Percentiles rank a stretch among this genome's conserved stretches.
phyloP scores from a whole-genome alignment of 2,888 invertebrate species.

The Lycia hirtaria region DNA sequence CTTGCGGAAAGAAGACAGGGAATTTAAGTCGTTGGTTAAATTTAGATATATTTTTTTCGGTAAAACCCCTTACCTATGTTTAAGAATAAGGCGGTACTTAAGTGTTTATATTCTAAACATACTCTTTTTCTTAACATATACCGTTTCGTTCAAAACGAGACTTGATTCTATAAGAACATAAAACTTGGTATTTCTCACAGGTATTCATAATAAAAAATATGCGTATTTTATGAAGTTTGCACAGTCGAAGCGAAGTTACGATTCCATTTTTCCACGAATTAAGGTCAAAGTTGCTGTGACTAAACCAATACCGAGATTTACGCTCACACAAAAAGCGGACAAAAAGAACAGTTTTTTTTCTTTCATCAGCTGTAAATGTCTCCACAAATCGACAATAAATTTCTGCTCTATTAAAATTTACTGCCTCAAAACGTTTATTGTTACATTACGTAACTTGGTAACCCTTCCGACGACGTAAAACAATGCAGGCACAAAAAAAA shows the following conservation, averaged over 20 bases:
- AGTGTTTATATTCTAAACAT: no score
- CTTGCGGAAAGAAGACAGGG: no score
- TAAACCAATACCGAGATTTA: conserved; percentile 51
- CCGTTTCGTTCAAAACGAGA: no score
- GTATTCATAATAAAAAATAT: conserved; percentile 9
- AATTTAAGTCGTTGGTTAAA: no score
- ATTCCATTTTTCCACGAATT: conserved; percentile 24
- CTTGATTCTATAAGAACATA: background rate
- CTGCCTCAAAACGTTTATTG: conserved; percentile 76
- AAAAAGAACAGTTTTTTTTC: conserved; percentile 67
- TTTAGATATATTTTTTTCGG: no score
- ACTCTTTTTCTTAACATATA: background rate
- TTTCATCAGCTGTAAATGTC: conserved; percentile 80
- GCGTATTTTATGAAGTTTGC: conserved; percentile 16
- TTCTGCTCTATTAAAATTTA: conserved; percentile 81
- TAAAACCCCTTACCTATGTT: no score
- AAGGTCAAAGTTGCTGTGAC: conserved; percentile 31
- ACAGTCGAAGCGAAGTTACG: conserved; percentile 10
- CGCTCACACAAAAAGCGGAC: conserved; percentile 60
- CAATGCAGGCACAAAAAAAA: conserved; percentile 75
- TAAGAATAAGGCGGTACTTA: no score
- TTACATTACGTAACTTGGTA: conserved; percentile 78
- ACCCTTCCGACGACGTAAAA: conserved; percentile 76
- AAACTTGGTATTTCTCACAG: conserved; percentile 2
- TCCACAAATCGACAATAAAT: conserved; percentile 77